phyloP scores from a whole-genome alignment of 2,888 invertebrate species.

The Polydrusus cervinus region DNA sequence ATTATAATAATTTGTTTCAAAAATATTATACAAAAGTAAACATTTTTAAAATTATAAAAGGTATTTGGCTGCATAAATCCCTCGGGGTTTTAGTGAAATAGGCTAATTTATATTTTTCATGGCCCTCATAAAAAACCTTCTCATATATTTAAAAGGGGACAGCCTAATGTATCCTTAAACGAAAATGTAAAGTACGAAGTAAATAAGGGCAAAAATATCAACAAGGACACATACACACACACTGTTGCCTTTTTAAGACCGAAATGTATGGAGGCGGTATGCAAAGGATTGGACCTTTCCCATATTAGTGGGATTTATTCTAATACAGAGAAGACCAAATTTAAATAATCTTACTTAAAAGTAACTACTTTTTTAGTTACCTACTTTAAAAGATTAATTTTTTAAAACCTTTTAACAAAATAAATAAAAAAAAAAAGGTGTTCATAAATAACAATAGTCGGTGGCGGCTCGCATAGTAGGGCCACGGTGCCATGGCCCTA shows the following conservation, averaged over 20 bases:
- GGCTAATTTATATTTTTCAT: conserved; percentile 2
- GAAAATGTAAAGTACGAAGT: background rate
- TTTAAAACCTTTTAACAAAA: too few species aligned
- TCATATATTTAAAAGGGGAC: conserved; percentile 6
- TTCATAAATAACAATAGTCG: too few species aligned
- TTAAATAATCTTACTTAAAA: background rate
- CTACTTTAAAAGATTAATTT: too few species aligned
- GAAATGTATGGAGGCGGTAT: background rate
- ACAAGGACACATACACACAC: conserved; percentile 1
- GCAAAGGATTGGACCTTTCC: background rate
- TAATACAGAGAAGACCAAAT: background rate
- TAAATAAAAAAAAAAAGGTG: too few species aligned
- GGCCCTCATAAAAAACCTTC: background rate
- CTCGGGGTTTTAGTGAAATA: background rate
- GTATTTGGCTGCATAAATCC: background rate
- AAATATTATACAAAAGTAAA: too few species aligned
- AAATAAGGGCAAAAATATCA: conserved; percentile 9
- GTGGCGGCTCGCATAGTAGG: too few species aligned
- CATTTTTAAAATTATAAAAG: background rate
- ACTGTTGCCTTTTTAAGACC: background rate
- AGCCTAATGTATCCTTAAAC: conserved; percentile 2
- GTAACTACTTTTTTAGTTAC: background rate
- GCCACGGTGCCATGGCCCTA: too few species aligned
- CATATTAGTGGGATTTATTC: background rate
- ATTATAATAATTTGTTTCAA: too few species aligned